These are phyloP conservation scores for Celastrina argiolus DNA, from an alignment of 2,888 invertebrate genomes.

Conservation along the genomic window DNA sequence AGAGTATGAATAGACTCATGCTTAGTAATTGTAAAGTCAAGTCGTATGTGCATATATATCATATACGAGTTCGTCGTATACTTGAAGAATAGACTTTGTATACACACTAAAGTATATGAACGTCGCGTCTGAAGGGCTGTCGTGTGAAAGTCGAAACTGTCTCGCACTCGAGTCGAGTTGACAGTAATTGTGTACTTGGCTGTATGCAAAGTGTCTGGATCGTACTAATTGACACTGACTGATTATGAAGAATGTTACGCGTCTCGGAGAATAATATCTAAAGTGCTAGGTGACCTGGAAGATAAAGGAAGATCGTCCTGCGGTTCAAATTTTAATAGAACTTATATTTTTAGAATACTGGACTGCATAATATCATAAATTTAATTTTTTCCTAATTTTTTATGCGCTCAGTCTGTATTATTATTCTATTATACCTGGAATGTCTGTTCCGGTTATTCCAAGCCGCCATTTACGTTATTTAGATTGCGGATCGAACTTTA, in stretches of 20 bases:
- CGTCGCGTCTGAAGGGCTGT: background rate
- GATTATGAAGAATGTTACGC: background rate
- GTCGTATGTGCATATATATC: background rate
- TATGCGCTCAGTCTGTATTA: too few species aligned
- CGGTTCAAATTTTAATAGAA: too few species aligned
- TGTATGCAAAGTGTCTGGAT: conserved; percentile 3
- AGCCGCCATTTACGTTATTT: too few species aligned
- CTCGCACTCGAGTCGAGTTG: conserved; percentile 2
- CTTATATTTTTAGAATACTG: background rate
- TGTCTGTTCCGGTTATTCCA: too few species aligned
- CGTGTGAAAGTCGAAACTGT: conserved; percentile 3
- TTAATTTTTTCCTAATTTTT: too few species aligned
- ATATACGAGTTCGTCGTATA: too few species aligned
- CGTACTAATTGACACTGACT: conserved; percentile 2
- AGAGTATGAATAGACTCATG: background rate
- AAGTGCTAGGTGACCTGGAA: background rate
- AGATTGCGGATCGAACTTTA: too few species aligned
- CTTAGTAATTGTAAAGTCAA: background rate
- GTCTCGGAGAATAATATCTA: background rate
- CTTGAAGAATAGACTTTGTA: background rate
- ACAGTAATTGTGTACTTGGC: conserved; percentile 7
- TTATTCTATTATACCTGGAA: too few species aligned
- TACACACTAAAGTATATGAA: conserved; percentile 26
- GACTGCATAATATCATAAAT: too few species aligned
- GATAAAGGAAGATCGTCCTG: too few species aligned